phyloP scores from a whole-genome alignment of 2,888 invertebrate genomes.

The Hypercompe scribonia region DNA sequence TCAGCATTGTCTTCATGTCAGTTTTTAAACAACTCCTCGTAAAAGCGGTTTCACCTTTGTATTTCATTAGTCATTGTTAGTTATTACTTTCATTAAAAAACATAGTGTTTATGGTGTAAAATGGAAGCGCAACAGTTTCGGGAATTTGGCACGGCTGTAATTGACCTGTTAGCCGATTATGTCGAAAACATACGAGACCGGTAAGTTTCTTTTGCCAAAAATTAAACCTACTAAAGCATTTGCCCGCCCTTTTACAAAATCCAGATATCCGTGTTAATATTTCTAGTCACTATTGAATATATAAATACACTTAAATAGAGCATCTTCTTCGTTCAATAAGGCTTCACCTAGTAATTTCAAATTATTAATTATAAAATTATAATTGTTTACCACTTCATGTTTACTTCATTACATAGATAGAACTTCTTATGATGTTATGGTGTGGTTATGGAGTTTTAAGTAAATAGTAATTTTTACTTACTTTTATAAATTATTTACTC shows the following conservation, averaged over 20 bases:
- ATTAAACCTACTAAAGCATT: background rate
- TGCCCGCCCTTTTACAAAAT: background rate
- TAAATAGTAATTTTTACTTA: background rate
- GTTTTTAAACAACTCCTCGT: slow-evolving; percentile 22
- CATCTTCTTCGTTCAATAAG: background rate
- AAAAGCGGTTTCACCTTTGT: slow-evolving; percentile 10
- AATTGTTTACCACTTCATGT: background rate
- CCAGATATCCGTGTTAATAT: background rate
- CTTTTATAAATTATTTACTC: background rate
- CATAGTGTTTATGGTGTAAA: slow-evolving; percentile 54
- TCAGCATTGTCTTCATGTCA: slow-evolving; percentile 19
- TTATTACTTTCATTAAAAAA: slow-evolving; percentile 31
- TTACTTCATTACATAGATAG: background rate
- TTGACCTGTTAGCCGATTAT: slow-evolving; percentile 97
- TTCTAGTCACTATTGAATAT: background rate
- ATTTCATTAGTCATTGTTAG: slow-evolving; percentile 5
- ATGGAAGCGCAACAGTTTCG: slow-evolving; percentile 94
- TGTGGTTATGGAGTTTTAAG: background rate
- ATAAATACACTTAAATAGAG: background rate
- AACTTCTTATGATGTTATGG: background rate
- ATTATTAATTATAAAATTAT: background rate
- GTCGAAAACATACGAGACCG: slow-evolving; percentile 93
- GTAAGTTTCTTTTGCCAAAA: slow-evolving; percentile 70
- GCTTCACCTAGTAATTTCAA: background rate
- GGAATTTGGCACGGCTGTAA: slow-evolving; percentile 94